Evolutionary conservation across 2,888 invertebrate genomes (phyloP).

Genomic region (Hirtodrosophila confusa): DNA sequence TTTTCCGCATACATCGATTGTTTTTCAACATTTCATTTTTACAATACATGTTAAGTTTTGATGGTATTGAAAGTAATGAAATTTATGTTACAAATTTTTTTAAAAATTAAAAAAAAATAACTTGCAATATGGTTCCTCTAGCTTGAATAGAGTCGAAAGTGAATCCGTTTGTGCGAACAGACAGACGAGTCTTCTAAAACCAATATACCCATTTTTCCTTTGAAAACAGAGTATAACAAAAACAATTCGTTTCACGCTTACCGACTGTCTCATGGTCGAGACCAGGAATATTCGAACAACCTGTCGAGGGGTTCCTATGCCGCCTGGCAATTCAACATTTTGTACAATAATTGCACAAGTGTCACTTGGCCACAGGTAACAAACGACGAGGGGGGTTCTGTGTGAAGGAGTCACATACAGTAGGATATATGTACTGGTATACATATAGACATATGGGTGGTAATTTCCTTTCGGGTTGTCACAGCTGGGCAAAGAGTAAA

Average conservation of each 20-base stretch:
- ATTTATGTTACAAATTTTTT: no score
- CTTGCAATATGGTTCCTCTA: no score
- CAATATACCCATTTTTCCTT: no score
- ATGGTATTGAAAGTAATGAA: no score
- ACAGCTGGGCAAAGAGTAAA: slow-evolving; percentile 37
- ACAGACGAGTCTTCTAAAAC: no score
- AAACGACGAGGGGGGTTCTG: slow-evolving; percentile 17
- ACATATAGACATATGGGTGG: slow-evolving; percentile 30
- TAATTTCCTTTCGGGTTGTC: slow-evolving; percentile 48
- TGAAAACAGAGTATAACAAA: slow-evolving; percentile 6
- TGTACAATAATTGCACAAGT: slow-evolving; percentile 70
- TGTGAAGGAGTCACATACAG: neutral
- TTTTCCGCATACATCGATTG: no score
- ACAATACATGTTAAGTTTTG: no score
- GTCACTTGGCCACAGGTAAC: slow-evolving; percentile 56
- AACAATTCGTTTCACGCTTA: slow-evolving; percentile 57
- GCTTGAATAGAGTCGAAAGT: no score
- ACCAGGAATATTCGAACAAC: slow-evolving; percentile 31
- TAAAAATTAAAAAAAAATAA: no score
- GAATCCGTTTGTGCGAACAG: no score
- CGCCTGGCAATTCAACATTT: slow-evolving; percentile 41
- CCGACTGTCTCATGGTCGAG: slow-evolving; percentile 38
- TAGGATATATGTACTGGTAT: neutral
- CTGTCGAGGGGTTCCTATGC: slow-evolving; percentile 46
- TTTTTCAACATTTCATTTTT: no score